phyloP scores from a whole-genome alignment of 2,113 vertebrate species.

The Geococcyx californianus region DNA sequence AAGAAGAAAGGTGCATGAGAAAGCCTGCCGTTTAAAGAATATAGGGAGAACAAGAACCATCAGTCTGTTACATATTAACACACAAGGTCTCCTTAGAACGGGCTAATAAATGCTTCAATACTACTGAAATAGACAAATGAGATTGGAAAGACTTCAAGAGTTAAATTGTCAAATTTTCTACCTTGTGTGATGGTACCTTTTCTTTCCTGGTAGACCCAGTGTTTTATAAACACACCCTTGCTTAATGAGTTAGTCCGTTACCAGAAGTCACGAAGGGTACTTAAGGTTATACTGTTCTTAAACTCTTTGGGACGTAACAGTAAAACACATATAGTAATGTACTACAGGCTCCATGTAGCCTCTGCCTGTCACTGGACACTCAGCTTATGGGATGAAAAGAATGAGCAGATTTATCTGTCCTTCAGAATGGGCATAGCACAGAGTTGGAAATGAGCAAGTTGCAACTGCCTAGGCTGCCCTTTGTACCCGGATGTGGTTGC shows the following conservation, averaged over 20 bases:
- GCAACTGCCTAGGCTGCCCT: not conserved
- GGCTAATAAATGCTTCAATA: not conserved
- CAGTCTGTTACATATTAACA: not conserved
- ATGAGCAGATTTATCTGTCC: not conserved
- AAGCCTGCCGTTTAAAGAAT: not conserved
- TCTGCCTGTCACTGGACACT: not conserved
- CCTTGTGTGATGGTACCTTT: not conserved
- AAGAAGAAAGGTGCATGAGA: not conserved
- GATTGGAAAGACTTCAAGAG: not conserved
- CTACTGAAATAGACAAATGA: not conserved
- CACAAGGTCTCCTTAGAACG: not conserved
- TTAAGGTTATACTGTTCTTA: not conserved
- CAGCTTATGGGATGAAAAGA: not conserved
- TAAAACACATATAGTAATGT: accelerated
- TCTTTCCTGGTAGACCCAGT: not conserved
- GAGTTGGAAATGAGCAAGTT: not conserved
- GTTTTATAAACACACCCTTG: not conserved
- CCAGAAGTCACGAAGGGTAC: not conserved
- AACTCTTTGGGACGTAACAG: not conserved
- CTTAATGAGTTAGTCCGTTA: not conserved
- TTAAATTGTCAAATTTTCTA: not conserved
- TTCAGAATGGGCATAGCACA: not conserved
- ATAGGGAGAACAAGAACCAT: not conserved
- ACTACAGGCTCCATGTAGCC: not conserved
- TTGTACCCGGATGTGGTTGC: not conserved